A percentile compares a stretch with the other conserved stretches of the same genome.
phyloP scores from a whole-genome alignment of 2,888 invertebrate genomes.

The Phalera bucephala region DNA sequence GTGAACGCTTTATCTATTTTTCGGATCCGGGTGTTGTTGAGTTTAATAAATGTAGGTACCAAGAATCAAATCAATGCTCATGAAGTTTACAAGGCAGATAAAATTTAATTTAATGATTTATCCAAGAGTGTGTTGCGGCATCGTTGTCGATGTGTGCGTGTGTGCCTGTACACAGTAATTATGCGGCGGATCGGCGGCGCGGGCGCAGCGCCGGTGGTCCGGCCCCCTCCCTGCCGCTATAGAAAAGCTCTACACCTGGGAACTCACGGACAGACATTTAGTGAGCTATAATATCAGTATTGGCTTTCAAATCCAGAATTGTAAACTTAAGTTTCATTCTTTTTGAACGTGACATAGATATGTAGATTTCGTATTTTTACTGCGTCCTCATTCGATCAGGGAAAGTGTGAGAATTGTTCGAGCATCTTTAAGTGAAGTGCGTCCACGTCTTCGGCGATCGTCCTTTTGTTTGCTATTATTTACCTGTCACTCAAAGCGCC shows the following conservation, averaged over 20 bases:
- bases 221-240: conserved; percentile 44
- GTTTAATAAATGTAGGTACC: conserved; percentile 44
- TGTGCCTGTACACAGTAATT: conserved; percentile 76
- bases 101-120: conserved; percentile 77
- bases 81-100: conserved; percentile 78
- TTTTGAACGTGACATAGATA: not conserved
- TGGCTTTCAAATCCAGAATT: conserved; percentile 15
- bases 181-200: conserved; percentile 74
- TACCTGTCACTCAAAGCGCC: conserved; percentile 73
- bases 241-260: conserved; percentile 67
- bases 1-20: conserved; percentile 35
- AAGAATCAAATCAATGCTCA: conserved; percentile 72
- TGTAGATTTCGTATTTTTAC: conserved; percentile 13
- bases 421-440: conserved; percentile 13
- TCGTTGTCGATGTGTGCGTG: conserved; percentile 60
- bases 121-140: conserved; percentile 56
- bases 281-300: conserved; percentile 46
- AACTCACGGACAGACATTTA: conserved; percentile 63
- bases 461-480: conserved; percentile 73
- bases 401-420: conserved; percentile 62
- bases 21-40: conserved; percentile 34
- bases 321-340: no score
- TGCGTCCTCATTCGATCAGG: conserved; percentile 31
- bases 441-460: conserved; percentile 36
- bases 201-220: conserved; percentile 79